Evolutionary conservation across 2,113 vertebrate species (phyloP), one percentile per base, ranked within the genome.

Genomic region (Macrotus californicus): DNA sequence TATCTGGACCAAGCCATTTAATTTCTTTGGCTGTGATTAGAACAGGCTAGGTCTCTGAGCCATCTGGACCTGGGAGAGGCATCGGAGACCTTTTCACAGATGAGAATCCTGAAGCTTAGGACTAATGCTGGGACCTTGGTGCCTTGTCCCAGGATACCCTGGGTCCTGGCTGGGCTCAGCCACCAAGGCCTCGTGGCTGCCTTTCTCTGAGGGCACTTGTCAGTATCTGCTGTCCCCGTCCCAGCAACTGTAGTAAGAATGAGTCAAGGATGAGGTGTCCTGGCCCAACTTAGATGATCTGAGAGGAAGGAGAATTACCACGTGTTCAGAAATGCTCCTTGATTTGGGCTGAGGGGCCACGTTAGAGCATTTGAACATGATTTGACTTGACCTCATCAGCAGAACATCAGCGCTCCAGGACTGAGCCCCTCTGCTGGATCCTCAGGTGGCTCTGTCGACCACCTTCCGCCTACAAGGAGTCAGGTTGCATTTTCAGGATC

Each of bases 1-100:
- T 73, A 11, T 64, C n/a, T 52, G 56, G 73, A 85, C 54, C 91
- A 88, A 92, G n/a, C 24, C n/a, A 56, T 73, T 82, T 73, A 22
- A 34, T 86, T 56, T 67, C 75, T 75, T 96, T 54, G 67, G 8
- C 43, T 66, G n/a, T 83, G 50, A 52, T 50, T 64, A 61, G 56
- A n/a, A 52, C 43, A 52, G 69, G 67, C 76, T 83, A 14, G 41
- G 10, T 29, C 19, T 79, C 14, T 48, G 56, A 43, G 69, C 66
- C 19, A 1, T 76, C 43, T 24, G 75, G 82, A 19, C 43, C 19
- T 77, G 31, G 64, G 66, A n/a, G 66, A 52, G 66, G 26, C 4
- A 16, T 34, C 77, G 29, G 61, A 73, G 41, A 67, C 54, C 22
- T 48, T 86, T 66, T 56, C 12, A 39, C 4, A 19, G 52, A 36